Percentiles rank a stretch among this genome's conserved stretches.
phyloP scores from a whole-genome alignment of 1,140 invertebrate species.

The Trinorchestia longiramus region DNA sequence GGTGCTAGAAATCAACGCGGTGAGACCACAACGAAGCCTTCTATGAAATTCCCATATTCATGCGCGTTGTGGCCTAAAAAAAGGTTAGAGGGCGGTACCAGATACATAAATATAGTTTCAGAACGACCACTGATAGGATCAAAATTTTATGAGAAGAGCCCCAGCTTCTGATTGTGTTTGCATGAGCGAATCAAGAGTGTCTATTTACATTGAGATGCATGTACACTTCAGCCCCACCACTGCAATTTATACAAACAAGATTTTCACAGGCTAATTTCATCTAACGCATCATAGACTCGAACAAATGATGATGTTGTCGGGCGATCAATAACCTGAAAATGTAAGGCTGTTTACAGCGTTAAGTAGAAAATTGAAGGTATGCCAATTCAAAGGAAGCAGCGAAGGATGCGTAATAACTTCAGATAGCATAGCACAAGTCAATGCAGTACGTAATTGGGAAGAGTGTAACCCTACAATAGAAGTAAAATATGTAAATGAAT shows the following conservation, averaged over 20 bases:
- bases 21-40: background rate
- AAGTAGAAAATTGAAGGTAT: background rate
- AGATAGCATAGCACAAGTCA: background rate
- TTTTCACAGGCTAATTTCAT: background rate
- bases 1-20: background rate
- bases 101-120: background rate
- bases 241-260: background rate
- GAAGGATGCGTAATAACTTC: background rate
- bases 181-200: conserved; percentile 16
- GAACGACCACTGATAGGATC: background rate
- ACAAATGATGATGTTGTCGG: background rate
- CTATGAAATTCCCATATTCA: background rate
- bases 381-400: background rate
- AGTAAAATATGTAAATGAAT: background rate
- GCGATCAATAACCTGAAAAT: background rate
- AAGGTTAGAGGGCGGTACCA: background rate
- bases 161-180: conserved; percentile 4
- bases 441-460: background rate
- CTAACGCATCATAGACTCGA: background rate
- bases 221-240: background rate
- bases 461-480: background rate
- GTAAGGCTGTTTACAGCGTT: background rate
- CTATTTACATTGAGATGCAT: background rate
- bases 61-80: background rate
- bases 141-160: background rate